phyloP scores from a whole-genome alignment of 2,113 vertebrate species.

The Oriolus oriolus region DNA sequence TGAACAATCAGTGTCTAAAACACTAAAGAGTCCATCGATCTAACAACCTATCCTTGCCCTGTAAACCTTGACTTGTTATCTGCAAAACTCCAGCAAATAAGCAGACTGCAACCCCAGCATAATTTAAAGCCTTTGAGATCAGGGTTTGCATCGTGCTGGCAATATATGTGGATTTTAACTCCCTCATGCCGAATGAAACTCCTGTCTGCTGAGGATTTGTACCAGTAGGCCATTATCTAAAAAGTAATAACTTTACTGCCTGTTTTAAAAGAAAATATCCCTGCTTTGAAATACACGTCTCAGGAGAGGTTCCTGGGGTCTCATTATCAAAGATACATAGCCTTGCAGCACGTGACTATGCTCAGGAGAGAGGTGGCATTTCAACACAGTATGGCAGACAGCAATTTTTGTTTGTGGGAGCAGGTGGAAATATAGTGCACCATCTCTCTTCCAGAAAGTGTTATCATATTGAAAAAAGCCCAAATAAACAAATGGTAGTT shows the following conservation, averaged over 20 bases:
- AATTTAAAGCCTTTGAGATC: not conserved
- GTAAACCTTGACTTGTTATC: not conserved
- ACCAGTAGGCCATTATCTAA: not conserved
- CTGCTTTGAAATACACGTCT: not conserved
- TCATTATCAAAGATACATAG: not conserved
- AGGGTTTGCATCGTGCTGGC: not conserved
- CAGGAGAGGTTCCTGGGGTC: not conserved
- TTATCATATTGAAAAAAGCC: not conserved
- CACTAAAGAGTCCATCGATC: not conserved
- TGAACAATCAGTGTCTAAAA: not conserved
- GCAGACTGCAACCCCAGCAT: not conserved
- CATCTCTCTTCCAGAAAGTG: not conserved
- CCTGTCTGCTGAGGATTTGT: not conserved
- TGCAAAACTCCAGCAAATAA: not conserved
- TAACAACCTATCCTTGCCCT: not conserved
- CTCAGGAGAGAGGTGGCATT: not conserved
- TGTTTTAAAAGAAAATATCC: not conserved
- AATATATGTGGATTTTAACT: not conserved
- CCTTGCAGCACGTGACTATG: accelerated
- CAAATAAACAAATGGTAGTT: not conserved
- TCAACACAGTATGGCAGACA: not conserved
- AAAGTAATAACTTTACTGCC: not conserved
- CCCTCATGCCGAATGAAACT: not conserved
- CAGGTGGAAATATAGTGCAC: not conserved
- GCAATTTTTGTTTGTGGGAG: not conserved